phyloP scores from a whole-genome alignment of 2,888 invertebrate species.

The Torymus aiolomorphi region DNA sequence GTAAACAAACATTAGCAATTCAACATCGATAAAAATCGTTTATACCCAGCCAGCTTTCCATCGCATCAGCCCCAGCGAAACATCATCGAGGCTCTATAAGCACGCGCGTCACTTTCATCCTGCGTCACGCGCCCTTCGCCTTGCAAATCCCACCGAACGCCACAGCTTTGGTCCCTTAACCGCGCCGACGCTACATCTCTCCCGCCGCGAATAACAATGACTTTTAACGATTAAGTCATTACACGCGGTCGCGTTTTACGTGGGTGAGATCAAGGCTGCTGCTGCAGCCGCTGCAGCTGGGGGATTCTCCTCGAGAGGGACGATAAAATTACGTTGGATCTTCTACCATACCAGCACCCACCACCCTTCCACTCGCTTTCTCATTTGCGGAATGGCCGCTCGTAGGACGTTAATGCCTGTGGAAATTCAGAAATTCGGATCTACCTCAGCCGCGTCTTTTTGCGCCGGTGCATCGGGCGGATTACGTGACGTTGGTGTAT shows the following conservation, averaged over 20 bases:
- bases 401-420: conserved; percentile 30
- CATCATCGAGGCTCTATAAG: too few relatives aligned
- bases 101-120: too few relatives aligned
- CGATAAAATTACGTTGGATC: conserved; percentile 47
- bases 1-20: too few relatives aligned
- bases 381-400: conserved; percentile 44
- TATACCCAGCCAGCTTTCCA: too few relatives aligned
- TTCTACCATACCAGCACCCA: too few relatives aligned
- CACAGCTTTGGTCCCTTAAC: too few relatives aligned
- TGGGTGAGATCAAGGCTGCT: background rate
- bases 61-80: too few relatives aligned
- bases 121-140: too few relatives aligned
- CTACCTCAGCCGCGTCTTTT: conserved; percentile 16
- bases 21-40: too few relatives aligned
- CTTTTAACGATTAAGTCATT: conserved; percentile 40
- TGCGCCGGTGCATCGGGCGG: background rate
- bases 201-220: conserved; percentile 10
- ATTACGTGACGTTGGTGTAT: too few relatives aligned
- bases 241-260: conserved; percentile 13
- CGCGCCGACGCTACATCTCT: background rate
- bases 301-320: conserved; percentile 22
- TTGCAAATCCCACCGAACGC: too few relatives aligned
- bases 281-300: background rate
- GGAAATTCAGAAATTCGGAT: conserved; percentile 45
- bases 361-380: conserved; percentile 34